Evolutionary conservation across 37 sponge, comb jelly and placozoan genomes (phyloP).

Genomic region (Chondrosia reniformis): DNA sequence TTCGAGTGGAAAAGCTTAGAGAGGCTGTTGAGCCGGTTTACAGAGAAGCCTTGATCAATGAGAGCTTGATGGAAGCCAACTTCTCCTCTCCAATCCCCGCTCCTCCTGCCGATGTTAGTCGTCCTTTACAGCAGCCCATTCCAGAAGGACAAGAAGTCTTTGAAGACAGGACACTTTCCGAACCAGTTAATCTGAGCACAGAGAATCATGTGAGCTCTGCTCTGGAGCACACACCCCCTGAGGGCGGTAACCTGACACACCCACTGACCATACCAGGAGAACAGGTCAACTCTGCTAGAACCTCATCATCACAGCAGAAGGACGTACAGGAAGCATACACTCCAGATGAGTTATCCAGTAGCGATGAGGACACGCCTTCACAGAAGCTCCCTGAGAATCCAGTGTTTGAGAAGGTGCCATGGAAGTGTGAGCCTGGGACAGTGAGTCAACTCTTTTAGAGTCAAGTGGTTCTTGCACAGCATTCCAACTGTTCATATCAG

Average conservation of each 20-base stretch:
- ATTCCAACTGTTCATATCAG: no score
- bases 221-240: no score
- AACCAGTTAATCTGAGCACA: not conserved
- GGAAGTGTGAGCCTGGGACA: not conserved
- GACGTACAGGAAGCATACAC: slow-evolving; percentile 21
- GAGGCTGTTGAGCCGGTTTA: slow-evolving; percentile 41
- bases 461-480: no score
- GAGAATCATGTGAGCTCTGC: no score
- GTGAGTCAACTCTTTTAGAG: not conserved
- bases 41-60: not conserved
- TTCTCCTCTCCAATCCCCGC: not conserved
- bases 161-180: not conserved
- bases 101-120: not conserved
- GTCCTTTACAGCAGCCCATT: not conserved
- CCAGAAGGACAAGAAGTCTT: not conserved
- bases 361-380: not conserved
- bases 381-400: not conserved
- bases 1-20: slow-evolving; percentile 59
- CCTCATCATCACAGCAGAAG: no score
- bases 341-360: slow-evolving; percentile 21
- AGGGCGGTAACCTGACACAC: not conserved
- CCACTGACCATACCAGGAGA: no score
- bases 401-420: slow-evolving; percentile 2
- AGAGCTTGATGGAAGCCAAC: slow-evolving; percentile 23
- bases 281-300: no score